Base-by-base conservation (phyloP, 2,797 vertebrate genomes). In the Hydrophis major region DNA sequence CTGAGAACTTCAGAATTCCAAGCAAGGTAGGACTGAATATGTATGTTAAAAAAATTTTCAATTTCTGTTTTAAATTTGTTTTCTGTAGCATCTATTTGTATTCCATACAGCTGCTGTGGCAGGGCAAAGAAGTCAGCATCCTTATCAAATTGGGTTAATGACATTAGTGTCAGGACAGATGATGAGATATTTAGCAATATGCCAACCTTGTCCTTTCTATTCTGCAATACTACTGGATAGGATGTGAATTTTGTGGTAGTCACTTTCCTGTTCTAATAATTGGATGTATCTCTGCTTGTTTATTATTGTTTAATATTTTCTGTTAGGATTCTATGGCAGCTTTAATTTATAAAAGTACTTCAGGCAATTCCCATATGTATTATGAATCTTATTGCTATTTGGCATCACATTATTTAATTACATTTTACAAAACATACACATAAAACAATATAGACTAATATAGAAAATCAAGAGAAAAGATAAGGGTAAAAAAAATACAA, bases 1-100 rank as follows among this genome's bases (percentile, higher is more conserved):
- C 99, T 95, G 99, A 99, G 96, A 99, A 97, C 97, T 97, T 99
- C 93, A 98, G 99, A 96, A 98, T 98, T 96, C 99, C 99, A 7
- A 98, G 98, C 96, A 99, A 99, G 99, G 99, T 99, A 98, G 8
- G 95, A 69, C 59, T 32, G 28, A 50, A 5, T 2, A 4, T 60
- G 5, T 25, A 88, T 93, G 88, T 87, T 56, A 3, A 42, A 12
- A 90, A 92, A 94, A 66, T 0, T 6, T 92, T 89, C 86, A 91
- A 13, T 11, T 93, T 94, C 60, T 22, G 13, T 57, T 74, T 1
- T 91, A 28, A 1, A 0, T 13, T 74, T 2, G 22, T 59, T 55
- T 57, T 50, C 3, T 16, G n/a, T 47, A 22, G 10, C 37, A 47
- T 83, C 37, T 47, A 12, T 83, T 47, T 83, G 37, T 83, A 47